These are phyloP conservation scores for Tyto alba DNA, from an alignment of 2,113 vertebrate genomes.

Conservation along the genomic window DNA sequence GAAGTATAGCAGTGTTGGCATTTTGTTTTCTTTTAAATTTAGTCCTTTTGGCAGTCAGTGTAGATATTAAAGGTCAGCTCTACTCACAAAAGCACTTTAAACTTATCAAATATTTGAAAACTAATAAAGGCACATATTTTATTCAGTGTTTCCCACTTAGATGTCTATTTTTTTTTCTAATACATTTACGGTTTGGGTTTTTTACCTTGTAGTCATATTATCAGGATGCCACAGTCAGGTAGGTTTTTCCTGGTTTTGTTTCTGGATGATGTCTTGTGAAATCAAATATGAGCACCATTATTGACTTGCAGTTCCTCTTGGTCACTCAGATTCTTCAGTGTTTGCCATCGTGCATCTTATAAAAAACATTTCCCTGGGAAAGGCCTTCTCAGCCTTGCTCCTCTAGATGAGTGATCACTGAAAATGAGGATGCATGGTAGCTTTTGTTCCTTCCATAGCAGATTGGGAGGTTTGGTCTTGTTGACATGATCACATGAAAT, in stretches of 20 bases:
- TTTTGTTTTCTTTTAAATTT: background rate
- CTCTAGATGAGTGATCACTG: background rate
- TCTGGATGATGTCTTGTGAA: background rate
- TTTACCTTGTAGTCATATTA: background rate
- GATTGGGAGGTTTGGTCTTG: background rate
- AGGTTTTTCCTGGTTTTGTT: background rate
- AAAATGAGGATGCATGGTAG: background rate
- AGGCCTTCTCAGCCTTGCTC: background rate
- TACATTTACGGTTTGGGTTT: background rate
- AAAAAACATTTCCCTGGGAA: background rate
- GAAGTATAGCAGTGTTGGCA: background rate
- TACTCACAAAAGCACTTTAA: background rate
- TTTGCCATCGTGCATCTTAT: background rate
- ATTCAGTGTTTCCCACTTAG: background rate
- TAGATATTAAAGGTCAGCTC: conserved; percentile 26
- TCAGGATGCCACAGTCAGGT: background rate
- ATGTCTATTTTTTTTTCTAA: background rate
- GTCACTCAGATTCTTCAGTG: background rate
- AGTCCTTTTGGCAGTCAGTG: background rate
- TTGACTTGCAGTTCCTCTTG: background rate
- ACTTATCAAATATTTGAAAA: conserved; percentile 3
- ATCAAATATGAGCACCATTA: background rate
- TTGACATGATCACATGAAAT: background rate
- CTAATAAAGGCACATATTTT: background rate
- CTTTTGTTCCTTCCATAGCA: background rate